phyloP scores from a whole-genome alignment of 2,113 vertebrate genomes.

The Psammodynastes pulverulentus region DNA sequence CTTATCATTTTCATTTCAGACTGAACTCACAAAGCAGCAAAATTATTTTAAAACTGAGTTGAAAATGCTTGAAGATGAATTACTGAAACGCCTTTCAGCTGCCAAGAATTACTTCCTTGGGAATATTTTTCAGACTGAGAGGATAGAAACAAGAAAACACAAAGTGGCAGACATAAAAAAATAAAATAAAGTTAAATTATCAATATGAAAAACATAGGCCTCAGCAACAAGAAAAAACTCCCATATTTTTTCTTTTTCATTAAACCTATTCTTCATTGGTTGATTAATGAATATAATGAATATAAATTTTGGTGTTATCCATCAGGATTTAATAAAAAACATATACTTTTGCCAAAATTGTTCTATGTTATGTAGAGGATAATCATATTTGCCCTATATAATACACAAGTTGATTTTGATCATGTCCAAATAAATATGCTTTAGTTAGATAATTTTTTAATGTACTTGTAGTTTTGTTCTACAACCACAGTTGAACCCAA shows the following conservation, averaged over 20 bases:
- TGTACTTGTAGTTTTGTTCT: neutral
- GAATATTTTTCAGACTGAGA: slow-evolving; percentile 74
- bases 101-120: slow-evolving; percentile 74
- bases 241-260: neutral
- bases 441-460: neutral
- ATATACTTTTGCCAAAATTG: neutral
- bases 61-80: slow-evolving; percentile 79
- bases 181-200: slow-evolving; percentile 72
- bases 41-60: slow-evolving; percentile 83
- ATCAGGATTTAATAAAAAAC: neutral
- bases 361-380: neutral
- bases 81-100: slow-evolving; percentile 70
- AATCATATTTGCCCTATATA: neutral
- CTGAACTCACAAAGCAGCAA: slow-evolving; percentile 77
- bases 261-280: neutral
- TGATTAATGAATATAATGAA: neutral
- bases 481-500: neutral
- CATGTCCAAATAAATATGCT: slow-evolving; percentile 19
- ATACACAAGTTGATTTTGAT: neutral
- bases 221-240: slow-evolving; percentile 16
- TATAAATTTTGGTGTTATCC: neutral
- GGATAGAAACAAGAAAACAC: slow-evolving; percentile 78
- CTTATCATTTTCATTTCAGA: slow-evolving; percentile 60
- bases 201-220: slow-evolving; percentile 18
- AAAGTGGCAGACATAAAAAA: slow-evolving; percentile 75